These are phyloP conservation scores for Pocota personata DNA, from an alignment of 2,888 invertebrate genomes.

Conservation along the genomic window DNA sequence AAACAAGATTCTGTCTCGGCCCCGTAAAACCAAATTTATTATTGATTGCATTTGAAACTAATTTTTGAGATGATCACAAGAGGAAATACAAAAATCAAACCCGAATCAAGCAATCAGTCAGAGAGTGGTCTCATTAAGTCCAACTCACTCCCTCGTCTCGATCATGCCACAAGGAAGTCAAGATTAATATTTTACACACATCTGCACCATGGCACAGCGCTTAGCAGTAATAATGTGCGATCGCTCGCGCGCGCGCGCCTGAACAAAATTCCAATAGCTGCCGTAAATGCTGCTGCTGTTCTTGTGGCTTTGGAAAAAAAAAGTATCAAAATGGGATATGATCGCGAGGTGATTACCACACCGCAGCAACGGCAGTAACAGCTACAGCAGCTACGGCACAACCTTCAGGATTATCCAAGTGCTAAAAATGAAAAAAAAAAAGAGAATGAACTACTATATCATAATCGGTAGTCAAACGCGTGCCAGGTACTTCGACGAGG, in stretches of 20 bases:
- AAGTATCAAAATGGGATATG: slow-evolving; percentile 58
- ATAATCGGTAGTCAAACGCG: slow-evolving; percentile 67
- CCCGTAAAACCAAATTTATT: background rate
- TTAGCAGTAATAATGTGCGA: slow-evolving; percentile 12
- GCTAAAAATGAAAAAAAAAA: slow-evolving; percentile 29
- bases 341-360: slow-evolving; percentile 68
- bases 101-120: slow-evolving; percentile 34
- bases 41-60: background rate
- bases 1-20: background rate
- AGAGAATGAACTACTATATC: slow-evolving; percentile 30
- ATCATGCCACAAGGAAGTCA: slow-evolving; percentile 58
- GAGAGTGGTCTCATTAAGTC: slow-evolving; percentile 52
- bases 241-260: background rate
- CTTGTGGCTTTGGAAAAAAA: slow-evolving; percentile 3
- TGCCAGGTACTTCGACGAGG: slow-evolving; percentile 31
- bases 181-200: slow-evolving; percentile 53
- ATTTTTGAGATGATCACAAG: background rate
- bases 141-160: slow-evolving; percentile 35
- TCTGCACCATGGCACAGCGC: slow-evolving; percentile 19
- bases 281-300: slow-evolving; percentile 11
- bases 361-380: slow-evolving; percentile 17
- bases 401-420: slow-evolving; percentile 63
- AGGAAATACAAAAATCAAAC: background rate
- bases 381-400: slow-evolving; percentile 24
- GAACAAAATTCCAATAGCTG: slow-evolving; percentile 46